Conservation (phyloP, 2,113 vertebrate genomes). For the Indicator indicator region DNA sequence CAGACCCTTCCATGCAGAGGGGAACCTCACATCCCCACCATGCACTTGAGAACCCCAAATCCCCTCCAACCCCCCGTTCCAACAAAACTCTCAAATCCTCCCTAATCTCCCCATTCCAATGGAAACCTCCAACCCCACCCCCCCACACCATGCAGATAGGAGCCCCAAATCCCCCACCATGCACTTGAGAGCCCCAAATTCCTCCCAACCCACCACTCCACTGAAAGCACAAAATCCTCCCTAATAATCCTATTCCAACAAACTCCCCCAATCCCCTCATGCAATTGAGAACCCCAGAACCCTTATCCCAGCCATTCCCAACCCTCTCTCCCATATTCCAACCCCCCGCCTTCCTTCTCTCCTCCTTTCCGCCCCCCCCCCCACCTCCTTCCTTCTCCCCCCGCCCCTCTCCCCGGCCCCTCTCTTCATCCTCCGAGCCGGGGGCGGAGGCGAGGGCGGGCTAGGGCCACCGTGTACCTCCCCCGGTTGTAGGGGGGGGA, state of each 20-base stretch:
- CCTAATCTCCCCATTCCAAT: neutral
- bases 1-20: no score
- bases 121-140: neutral
- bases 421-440: no score
- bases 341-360: no score
- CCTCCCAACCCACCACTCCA: no score
- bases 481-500: no score
- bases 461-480: neutral
- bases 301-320: no score
- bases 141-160: fast-evolving
- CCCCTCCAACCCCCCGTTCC: neutral
- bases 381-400: neutral
- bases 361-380: no score
- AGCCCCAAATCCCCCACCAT: neutral
- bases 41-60: neutral
- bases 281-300: neutral
- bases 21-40: no score
- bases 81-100: neutral
- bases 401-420: no score
- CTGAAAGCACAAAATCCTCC: neutral
- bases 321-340: no score
- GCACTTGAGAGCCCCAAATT: neutral
- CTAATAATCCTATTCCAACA: no score
- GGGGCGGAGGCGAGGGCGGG: no score
- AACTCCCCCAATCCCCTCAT: neutral